phyloP scores from a whole-genome alignment of 2,797 vertebrate genomes.

The Melanotaenia boesemani region DNA sequence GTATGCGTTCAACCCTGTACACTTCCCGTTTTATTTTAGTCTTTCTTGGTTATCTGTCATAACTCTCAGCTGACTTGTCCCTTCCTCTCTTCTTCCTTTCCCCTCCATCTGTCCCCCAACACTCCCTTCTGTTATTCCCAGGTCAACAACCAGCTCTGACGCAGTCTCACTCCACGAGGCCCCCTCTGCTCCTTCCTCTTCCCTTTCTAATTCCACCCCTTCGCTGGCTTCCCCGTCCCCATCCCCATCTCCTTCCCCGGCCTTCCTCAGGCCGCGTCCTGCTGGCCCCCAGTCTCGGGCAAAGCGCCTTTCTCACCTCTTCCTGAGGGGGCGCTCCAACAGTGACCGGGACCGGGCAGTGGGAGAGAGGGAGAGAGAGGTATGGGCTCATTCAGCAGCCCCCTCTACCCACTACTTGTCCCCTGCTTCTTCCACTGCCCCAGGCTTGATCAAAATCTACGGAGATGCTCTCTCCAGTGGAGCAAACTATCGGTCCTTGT shows the following conservation, averaged over 20 bases:
- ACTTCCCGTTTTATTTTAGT: slow-evolving; percentile 71
- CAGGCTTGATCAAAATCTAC: slow-evolving; percentile 88
- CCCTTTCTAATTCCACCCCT: slow-evolving; percentile 87
- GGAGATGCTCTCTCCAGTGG: slow-evolving; percentile 87
- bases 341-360: slow-evolving; percentile 84
- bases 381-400: slow-evolving; percentile 81
- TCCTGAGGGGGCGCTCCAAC: slow-evolving; percentile 87
- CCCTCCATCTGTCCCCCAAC: slow-evolving; percentile 56
- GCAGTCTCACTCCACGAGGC: slow-evolving; percentile 85
- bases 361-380: slow-evolving; percentile 79
- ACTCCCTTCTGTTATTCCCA: slow-evolving; percentile 61
- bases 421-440: slow-evolving; percentile 82
- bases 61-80: slow-evolving; percentile 76
- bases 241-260: slow-evolving; percentile 81
- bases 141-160: slow-evolving; percentile 88
- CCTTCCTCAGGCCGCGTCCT: slow-evolving; percentile 84
- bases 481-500: slow-evolving; percentile 87
- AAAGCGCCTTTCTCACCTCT: slow-evolving; percentile 92
- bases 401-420: slow-evolving; percentile 85
- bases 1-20: slow-evolving; percentile 42
- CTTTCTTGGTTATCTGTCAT: slow-evolving; percentile 72
- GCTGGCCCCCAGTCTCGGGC: slow-evolving; percentile 85
- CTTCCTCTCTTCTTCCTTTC: slow-evolving; percentile 75
- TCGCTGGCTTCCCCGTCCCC: slow-evolving; percentile 83
- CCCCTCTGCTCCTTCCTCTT: slow-evolving; percentile 81